These are phyloP conservation scores for Chrysina gloriosa DNA, from an alignment of 2,888 invertebrate species.

Conservation along the genomic window DNA sequence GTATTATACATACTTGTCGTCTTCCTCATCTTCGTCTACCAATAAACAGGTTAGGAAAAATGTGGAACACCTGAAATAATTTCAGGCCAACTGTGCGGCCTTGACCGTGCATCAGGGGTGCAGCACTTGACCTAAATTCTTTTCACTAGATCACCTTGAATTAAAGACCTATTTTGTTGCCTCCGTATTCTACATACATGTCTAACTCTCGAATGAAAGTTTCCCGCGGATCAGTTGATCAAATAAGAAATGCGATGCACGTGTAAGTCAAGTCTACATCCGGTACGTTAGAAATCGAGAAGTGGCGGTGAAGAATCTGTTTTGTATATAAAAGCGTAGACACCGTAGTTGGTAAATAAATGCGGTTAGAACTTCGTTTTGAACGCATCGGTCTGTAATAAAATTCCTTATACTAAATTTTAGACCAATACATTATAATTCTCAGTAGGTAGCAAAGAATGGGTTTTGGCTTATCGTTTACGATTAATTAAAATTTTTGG, in stretches of 20 bases:
- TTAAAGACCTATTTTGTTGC: constrained; percentile 4
- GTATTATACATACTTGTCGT: no score
- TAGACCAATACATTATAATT: no score
- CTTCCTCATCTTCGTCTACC: constrained; percentile 9
- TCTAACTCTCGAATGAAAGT: constrained; percentile 31
- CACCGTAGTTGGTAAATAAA: neutral
- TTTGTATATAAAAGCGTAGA: constrained; percentile 15
- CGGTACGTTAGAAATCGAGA: constrained; percentile 34
- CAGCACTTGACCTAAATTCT: constrained; percentile 36
- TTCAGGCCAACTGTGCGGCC: constrained; percentile 40
- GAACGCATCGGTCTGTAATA: neutral
- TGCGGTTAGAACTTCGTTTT: neutral
- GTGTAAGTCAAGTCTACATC: constrained; percentile 11
- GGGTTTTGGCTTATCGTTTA: neutral
- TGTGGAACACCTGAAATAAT: constrained; percentile 45
- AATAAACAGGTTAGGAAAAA: constrained; percentile 28
- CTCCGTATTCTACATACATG: constrained; percentile 7
- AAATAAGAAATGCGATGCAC: neutral
- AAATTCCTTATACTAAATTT: neutral
- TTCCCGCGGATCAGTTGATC: constrained; percentile 10
- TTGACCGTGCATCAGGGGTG: constrained; percentile 44
- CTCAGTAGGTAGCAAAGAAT: no score
- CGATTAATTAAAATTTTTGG: no score
- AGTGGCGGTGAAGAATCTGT: neutral
- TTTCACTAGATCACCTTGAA: constrained; percentile 37